phyloP scores from a whole-genome alignment of 1,140 invertebrate genomes.

The Aphidius ervi region DNA sequence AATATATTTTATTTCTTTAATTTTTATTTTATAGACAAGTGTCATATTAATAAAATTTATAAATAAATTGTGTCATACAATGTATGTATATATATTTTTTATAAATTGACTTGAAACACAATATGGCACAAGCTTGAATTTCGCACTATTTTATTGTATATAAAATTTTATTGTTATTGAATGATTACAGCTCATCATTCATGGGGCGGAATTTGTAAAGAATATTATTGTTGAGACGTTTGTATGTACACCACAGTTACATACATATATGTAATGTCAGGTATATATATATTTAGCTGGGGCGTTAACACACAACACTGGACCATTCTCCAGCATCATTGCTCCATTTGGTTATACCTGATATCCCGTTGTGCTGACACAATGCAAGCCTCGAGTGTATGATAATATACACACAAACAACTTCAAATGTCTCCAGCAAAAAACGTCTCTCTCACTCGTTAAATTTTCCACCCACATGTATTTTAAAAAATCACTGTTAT shows the following conservation, averaged over 20 bases:
- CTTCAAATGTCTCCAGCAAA: conserved; percentile 9
- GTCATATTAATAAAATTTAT: background rate
- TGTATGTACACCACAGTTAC: too few relatives aligned
- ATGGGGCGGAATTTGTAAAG: conserved; percentile 2
- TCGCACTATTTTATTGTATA: too few relatives aligned
- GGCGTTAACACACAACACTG: conserved; percentile 6
- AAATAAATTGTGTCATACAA: background rate
- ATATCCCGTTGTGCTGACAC: conserved; percentile 19
- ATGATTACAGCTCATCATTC: conserved; percentile 4
- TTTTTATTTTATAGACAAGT: too few relatives aligned
- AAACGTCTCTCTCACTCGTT: conserved; percentile 14
- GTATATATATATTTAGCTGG: conserved; percentile 1
- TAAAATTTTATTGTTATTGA: background rate
- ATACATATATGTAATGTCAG: too few relatives aligned
- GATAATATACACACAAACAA: conserved; percentile 5
- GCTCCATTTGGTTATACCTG: background rate
- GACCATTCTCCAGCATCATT: too few relatives aligned
- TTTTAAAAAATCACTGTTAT: too few relatives aligned
- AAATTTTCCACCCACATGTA: background rate
- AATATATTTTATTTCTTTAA: too few relatives aligned
- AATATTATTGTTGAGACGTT: background rate
- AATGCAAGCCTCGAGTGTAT: conserved; percentile 12
- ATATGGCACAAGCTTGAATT: background rate
- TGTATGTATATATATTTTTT: background rate
- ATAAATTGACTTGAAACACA: too few relatives aligned